Evolutionary conservation across 2,888 invertebrate genomes (phyloP), one percentile per base, ranked within the genome.

Genomic region (Athripsodes cinereus): DNA sequence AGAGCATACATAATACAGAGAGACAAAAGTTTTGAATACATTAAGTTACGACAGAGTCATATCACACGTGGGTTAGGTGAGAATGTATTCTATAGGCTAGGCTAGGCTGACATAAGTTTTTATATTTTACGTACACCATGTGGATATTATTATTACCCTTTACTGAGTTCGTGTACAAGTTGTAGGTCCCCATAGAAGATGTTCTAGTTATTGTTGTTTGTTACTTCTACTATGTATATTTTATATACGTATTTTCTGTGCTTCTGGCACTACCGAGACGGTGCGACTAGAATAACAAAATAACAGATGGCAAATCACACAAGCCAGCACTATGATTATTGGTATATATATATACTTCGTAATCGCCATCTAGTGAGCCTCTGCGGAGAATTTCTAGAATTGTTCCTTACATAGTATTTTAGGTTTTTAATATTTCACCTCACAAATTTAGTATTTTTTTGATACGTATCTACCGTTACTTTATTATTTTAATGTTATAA

Each of bases 241-340:
- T 40, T 13, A 40, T 26, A 26, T 26, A 26, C 26, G 60, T 58
- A 56, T 58, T 61, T 61, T 58, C 53, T 61, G 60, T 56, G 56
- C 60, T 58, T 60, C 60, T 63, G 59, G 62, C 52, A n/a, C n/a
- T n/a, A 61, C 59, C 26, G 53, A 53, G 55, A 54, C 60, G 57
- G 60, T 62, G 62, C 62, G 57, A 57, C 55, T 59, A 50, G 62
- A 63, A 63, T 63, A 63, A 60, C 60, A 63, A 63, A 60, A 60
- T 56, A 62, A 59, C 62, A 59, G 60, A 61, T 63, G 62, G 59
- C 59, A 63, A 60, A 61, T 63, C 59, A 57, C 60, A 58, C 60
- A 55, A 59, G 26, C 60, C 51, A 52, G 52, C 49, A 55, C 52
- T 26, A 51, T 50, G 20, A 46, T 58, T 46, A 58, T 49, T 34